Evolutionary conservation across 2,113 vertebrate species (phyloP).

Genomic region (Dicaeum eximium): DNA sequence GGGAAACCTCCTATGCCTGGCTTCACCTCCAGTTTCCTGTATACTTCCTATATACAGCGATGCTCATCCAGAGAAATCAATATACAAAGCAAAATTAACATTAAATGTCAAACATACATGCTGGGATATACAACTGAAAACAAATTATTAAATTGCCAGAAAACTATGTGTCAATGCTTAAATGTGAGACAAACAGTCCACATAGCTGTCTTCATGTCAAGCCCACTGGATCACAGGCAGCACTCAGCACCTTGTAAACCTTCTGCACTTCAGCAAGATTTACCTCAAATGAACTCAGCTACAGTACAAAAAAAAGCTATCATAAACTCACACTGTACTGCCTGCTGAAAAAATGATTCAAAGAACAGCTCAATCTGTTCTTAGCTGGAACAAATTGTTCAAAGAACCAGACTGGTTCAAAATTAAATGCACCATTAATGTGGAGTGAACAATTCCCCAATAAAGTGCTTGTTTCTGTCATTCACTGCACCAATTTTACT

Average conservation of each 20-base stretch:
- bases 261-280: background rate
- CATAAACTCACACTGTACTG: constrained; percentile 27
- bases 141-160: background rate
- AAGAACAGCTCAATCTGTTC: constrained; percentile 68
- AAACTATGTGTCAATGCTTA: background rate
- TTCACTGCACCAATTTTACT: background rate
- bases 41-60: background rate
- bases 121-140: background rate
- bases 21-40: background rate
- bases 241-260: background rate
- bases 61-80: background rate
- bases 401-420: constrained; percentile 40
- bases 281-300: constrained; percentile 53
- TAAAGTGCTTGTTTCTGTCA: background rate
- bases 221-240: background rate
- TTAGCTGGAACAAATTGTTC: constrained; percentile 65
- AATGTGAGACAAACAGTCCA: background rate
- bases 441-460: background rate
- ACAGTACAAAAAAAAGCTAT: constrained; percentile 23
- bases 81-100: background rate
- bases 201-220: background rate
- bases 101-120: background rate
- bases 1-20: background rate
- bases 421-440: constrained; percentile 32
- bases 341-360: constrained; percentile 52